Evolutionary conservation across 2,113 vertebrate species (phyloP), one percentile per base, ranked within the genome.

Genomic region (Donacobius atricapilla): DNA sequence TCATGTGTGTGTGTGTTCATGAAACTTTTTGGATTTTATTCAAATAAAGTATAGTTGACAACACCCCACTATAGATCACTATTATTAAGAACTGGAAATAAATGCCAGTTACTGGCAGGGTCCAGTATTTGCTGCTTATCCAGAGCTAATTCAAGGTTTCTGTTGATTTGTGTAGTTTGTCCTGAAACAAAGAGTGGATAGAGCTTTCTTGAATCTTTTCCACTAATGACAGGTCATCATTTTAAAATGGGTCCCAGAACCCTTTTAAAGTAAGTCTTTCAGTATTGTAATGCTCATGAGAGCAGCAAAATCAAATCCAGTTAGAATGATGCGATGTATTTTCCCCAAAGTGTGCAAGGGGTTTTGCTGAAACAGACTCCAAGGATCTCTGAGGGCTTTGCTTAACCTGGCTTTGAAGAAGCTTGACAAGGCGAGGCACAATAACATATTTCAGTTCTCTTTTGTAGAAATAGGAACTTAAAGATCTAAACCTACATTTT

Each of bases 1-100:
- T 40, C 0, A 0, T 78, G 3, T 44, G 25, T 25, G 0, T 72
- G 5, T 21, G 22, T 48, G 28, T 40, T 60, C 33, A 30, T 64
- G 31, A 91, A 89, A 60, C 45, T 27, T 56, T 60, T 2, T 10
- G 3, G 8, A 24, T 57, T 53, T 76, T 79, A 48, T 44, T 12
- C 40, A 88, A 44, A 64, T 80, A 53, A 91, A 23, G 20, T 50
- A 5, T 63, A 44, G 60, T 89, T 87, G 44, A 27, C 3, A 20
- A 16, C 13, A 58, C 8, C 15, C 2, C 3, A 1, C 40, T 57
- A 15, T 63, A 83, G 35, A 5, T 77, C 31, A 28, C 28, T 73
- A 20, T 61, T 87, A 63, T 40, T 87, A 54, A 91, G 60, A 77
- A 37, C 8, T 69, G 40, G 47, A 37, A 14, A 83, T 89, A 66